These are phyloP conservation scores for Drosophila multiciliata DNA, from an alignment of 2,888 invertebrate species.

Conservation along the genomic window DNA sequence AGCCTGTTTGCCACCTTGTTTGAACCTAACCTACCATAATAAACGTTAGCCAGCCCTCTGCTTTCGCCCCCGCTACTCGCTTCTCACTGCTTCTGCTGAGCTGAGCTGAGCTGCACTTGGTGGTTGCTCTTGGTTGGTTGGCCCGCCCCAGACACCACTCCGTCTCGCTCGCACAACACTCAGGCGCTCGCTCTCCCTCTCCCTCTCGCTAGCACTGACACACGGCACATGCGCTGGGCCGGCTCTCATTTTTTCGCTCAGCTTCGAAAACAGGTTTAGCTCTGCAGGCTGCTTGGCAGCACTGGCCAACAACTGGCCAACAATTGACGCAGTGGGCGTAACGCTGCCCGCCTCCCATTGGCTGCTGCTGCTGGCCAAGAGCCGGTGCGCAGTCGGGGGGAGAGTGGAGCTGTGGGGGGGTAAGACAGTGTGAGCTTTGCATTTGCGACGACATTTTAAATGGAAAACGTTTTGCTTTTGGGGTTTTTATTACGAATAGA, in stretches of 20 bases:
- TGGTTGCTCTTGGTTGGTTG: conserved; percentile 38
- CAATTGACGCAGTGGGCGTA: conserved; percentile 63
- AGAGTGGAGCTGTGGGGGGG: background rate
- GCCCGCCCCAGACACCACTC: conserved; percentile 40
- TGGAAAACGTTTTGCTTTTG: conserved; percentile 84
- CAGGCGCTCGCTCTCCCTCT: conserved; percentile 7
- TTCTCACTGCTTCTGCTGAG: conserved; percentile 21
- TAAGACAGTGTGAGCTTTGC: conserved; percentile 29
- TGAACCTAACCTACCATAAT: conserved; percentile 84
- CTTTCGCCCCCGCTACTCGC: conserved; percentile 14
- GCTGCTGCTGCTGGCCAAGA: conserved; percentile 31
- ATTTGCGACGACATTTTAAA: conserved; percentile 83
- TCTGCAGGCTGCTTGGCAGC: conserved; percentile 71
- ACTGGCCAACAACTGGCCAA: conserved; percentile 68
- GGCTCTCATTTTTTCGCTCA: conserved; percentile 33
- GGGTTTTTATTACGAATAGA: conserved; percentile 75
- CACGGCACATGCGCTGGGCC: conserved; percentile 13
- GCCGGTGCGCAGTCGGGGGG: background rate
- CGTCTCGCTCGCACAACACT: conserved; percentile 33
- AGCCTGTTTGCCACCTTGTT: conserved; percentile 80
- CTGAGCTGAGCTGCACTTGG: conserved; percentile 23
- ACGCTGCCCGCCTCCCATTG: conserved; percentile 54
- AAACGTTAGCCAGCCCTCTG: conserved; percentile 51
- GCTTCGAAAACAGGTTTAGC: conserved; percentile 62
- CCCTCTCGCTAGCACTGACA: conserved; percentile 5